Evolutionary conservation across 2,888 invertebrate genomes (phyloP).

Genomic region (Palloptera scutellata): DNA sequence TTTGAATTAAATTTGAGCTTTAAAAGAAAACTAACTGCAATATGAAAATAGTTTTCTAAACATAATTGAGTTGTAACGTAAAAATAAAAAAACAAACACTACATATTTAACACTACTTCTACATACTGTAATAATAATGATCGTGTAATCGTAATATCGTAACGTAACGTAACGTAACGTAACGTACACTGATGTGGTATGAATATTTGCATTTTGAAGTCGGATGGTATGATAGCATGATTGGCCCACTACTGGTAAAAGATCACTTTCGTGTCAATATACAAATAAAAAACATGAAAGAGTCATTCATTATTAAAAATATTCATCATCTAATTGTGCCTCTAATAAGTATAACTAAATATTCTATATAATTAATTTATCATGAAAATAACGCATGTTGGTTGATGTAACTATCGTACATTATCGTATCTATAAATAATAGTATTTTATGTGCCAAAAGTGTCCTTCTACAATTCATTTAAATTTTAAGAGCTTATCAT

Average conservation of each 20-base stretch:
- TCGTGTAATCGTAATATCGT: too few relatives aligned
- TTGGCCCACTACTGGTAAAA: constrained; percentile 65
- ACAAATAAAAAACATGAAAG: constrained; percentile 8
- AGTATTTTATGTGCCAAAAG: too few relatives aligned
- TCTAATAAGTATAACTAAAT: too few relatives aligned
- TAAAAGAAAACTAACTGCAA: constrained; percentile 3
- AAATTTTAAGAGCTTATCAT: too few relatives aligned
- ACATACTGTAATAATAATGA: background rate
- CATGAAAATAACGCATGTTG: too few relatives aligned
- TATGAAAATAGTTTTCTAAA: background rate
- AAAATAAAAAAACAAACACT: background rate
- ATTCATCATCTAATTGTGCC: too few relatives aligned
- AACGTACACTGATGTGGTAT: constrained; percentile 23
- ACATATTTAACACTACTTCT: background rate
- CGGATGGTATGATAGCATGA: constrained; percentile 62
- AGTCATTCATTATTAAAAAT: background rate
- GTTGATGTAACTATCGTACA: too few relatives aligned
- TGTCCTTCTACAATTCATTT: too few relatives aligned
- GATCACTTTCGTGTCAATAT: constrained; percentile 32
- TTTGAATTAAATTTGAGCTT: constrained; percentile 16
- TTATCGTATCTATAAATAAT: too few relatives aligned
- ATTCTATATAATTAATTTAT: too few relatives aligned
- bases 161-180: too few relatives aligned
- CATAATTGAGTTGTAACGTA: background rate
- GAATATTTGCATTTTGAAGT: constrained; percentile 50